Evolutionary conservation across 2,797 vertebrate genomes (phyloP).

Genomic region (Oceanodroma leucorhoa): DNA sequence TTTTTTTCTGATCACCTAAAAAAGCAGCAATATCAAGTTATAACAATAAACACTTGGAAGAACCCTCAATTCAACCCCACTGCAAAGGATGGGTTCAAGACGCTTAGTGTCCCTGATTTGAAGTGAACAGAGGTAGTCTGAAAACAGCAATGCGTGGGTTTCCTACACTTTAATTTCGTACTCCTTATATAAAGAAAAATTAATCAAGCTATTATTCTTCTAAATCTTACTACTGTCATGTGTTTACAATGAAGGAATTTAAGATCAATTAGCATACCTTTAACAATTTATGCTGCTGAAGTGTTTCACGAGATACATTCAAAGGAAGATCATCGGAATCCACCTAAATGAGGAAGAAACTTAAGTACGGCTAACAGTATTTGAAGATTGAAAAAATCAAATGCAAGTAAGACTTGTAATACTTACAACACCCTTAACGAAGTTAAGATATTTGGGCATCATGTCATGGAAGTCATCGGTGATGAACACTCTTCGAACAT

Average conservation of each 20-base stretch:
- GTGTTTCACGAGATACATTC: conserved; percentile 97
- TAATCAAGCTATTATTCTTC: neutral
- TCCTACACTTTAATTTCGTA: neutral
- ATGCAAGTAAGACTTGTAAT: neutral
- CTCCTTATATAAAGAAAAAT: neutral
- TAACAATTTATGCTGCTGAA: conserved; percentile 96
- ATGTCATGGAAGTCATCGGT: conserved; percentile 99
- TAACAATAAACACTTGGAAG: neutral
- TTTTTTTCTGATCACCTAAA: conserved; percentile 97
- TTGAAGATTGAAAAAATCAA: neutral
- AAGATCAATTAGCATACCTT: conserved; percentile 79
- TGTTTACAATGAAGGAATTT: neutral
- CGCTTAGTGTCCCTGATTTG: neutral
- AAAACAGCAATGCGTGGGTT: neutral
- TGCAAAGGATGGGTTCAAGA: neutral
- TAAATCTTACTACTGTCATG: neutral
- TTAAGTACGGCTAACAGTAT: neutral
- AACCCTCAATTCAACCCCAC: neutral
- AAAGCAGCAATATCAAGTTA: neutral
- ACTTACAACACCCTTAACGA: conserved; percentile 97
- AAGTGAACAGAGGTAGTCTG: neutral
- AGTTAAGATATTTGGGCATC: conserved; percentile 99
- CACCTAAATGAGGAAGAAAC: conserved; percentile 77
- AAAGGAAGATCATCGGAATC: conserved; percentile 98
- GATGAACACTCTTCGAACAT: conserved; percentile 92